A percentile compares a stretch with the other conserved stretches of the same genome.
Evolutionary conservation across 2,113 vertebrate genomes (phyloP).

Genomic region (Taurulus bubalis): DNA sequence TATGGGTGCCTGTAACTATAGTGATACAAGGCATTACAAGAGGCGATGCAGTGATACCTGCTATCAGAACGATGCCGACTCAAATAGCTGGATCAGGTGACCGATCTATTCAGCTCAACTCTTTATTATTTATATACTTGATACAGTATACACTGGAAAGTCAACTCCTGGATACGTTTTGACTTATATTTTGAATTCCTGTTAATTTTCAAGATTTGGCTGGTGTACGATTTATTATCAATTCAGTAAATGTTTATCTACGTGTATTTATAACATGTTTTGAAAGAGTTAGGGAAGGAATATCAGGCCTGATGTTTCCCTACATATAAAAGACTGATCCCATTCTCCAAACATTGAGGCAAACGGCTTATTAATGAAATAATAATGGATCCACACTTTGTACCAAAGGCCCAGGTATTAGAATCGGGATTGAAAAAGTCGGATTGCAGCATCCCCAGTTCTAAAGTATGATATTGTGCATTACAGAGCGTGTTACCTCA

Average conservation of each 20-base stretch:
- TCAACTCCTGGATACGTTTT: too few species aligned
- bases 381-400: background rate
- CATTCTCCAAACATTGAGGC: background rate
- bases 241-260: too few species aligned
- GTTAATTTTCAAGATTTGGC: too few species aligned
- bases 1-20: background rate
- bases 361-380: background rate
- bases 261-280: too few species aligned
- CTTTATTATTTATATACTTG: too few species aligned
- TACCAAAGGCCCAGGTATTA: too few species aligned
- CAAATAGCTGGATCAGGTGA: background rate
- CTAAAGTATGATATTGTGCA: background rate
- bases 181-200: too few species aligned
- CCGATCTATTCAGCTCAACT: background rate
- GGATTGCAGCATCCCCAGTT: background rate
- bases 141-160: too few species aligned
- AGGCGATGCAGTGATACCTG: background rate
- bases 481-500: background rate
- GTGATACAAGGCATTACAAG: background rate
- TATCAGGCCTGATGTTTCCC: too few species aligned
- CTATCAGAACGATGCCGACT: background rate
- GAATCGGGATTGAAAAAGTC: background rate
- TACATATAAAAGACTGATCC: background rate
- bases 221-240: too few species aligned
- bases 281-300: too few species aligned